These are phyloP conservation scores for Shargacucullia verbasci DNA, from an alignment of 2,888 invertebrate species.

Conservation along the genomic window DNA sequence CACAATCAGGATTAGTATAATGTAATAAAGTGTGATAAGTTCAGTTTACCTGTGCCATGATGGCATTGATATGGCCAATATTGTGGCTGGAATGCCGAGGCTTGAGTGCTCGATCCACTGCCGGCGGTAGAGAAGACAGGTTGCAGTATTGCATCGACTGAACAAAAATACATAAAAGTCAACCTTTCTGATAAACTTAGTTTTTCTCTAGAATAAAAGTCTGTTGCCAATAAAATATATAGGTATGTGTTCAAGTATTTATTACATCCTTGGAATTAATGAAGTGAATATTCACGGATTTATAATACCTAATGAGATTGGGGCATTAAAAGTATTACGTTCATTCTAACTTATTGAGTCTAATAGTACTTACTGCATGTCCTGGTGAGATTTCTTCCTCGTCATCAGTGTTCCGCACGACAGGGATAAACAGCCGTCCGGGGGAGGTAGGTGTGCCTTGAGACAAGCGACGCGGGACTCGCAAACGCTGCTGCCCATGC, in stretches of 20 bases:
- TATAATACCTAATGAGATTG: too few relatives aligned
- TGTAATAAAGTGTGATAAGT: too few relatives aligned
- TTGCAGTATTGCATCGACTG: conserved; percentile 85
- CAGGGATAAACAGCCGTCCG: conserved; percentile 45
- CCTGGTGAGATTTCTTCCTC: conserved; percentile 70
- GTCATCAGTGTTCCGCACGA: conserved; percentile 63
- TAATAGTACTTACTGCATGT: conserved; percentile 59
- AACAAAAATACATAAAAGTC: conserved; percentile 13
- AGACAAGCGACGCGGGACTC: conserved; percentile 62
- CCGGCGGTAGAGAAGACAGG: conserved; percentile 90
- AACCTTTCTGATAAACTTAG: background rate
- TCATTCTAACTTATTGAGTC: too few relatives aligned
- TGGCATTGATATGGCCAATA: conserved; percentile 66
- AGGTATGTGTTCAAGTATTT: too few relatives aligned
- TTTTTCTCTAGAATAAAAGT: too few relatives aligned
- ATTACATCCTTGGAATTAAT: too few relatives aligned
- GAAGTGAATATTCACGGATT: too few relatives aligned
- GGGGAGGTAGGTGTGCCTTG: conserved; percentile 66
- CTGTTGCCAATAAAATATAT: too few relatives aligned
- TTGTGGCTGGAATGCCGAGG: conserved; percentile 89
- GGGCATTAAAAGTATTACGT: too few relatives aligned
- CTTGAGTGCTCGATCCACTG: conserved; percentile 94
- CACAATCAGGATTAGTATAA: too few relatives aligned
- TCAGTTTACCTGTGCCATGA: conserved; percentile 60
- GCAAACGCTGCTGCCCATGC: conserved; percentile 45